Evolutionary conservation across 1,140 invertebrate genomes (phyloP), one percentile per base, ranked within the genome.

Genomic region (Drosophila pallidifrons): DNA sequence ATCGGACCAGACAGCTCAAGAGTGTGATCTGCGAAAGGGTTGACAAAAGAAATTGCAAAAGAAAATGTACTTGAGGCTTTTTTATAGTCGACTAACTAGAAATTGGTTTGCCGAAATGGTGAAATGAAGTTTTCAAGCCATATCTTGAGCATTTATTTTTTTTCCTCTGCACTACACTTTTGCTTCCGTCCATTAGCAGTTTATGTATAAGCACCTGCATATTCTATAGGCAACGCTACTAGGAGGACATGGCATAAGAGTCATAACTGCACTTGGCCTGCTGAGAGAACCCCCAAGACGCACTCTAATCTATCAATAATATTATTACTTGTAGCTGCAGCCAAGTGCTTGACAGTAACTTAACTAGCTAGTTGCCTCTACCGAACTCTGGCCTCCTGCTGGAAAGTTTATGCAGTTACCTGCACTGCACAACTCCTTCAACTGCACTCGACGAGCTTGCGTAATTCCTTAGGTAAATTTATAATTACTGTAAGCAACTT

Each of bases 231-330:
- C 35, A 38, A 38, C 35, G 7, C 7, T 10, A 38, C 35, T 38
- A 0, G 0, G 1, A 38, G 8, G 35, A 10, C 35, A 38, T 10
- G 35, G 35, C 35, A 38, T 38, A 38, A 38, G 35, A 38, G 16
- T 13, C 41, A 54, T 54, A 43, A 61, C 47, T 52, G 16, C 58
- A 63, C 28, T 63, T 46, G 47, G 41, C 20, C 28, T 57, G 32
- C 35, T 57, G 54, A 41, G 35, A 54, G 30, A 16, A 10, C 16
- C 32, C 32, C 32, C 32, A 16, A n/a, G 32, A 15, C 13, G 46
- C 80, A 75, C 77, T 82, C 69, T 89, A 87, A 87, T 87, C 83
- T 88, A 87, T 87, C 83, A 87, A 87, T 87, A 87, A 83, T 83
- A 89, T 87, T 87, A 87, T 87, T 80, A 52, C 78, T 64, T 73